Base-by-base conservation (phyloP, 2,113 vertebrate genomes). In the Sisor rabdophorus region DNA sequence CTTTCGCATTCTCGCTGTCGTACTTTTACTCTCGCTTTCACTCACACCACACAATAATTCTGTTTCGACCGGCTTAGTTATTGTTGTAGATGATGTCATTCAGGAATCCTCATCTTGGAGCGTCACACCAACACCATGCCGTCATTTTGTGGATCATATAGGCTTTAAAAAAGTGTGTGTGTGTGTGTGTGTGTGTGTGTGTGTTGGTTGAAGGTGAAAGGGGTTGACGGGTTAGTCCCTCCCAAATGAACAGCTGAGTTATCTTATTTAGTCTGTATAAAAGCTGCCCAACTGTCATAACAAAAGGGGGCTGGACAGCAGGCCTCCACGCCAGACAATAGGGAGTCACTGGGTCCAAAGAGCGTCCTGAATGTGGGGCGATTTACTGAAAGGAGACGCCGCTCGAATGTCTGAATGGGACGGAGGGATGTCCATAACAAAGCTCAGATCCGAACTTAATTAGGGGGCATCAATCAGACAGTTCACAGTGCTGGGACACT, bases 211-310 rank as follows among this genome's bases (percentile, higher is more conserved):
- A 84, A 85, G 87, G 79, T 48, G 85, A 78, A 80, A 65, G 79
- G 79, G 77, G 86, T 86, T 83, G 85, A 85, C 86, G 86, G 88
- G 87, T 91, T 87, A 90, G 86, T 83, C 87, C 85, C 63, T 69
- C 65, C 83, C 85, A 89, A 91, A 91, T 91, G 91, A 92, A 91
- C 91, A 92, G 90, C 90, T 92, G 91, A 92, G 88, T 88, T 89
- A 80, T 77, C 87, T 89, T 88, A 91, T 92, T 92, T 91, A 91
- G 89, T 89, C 87, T 82, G 87, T 88, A 91, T 90, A 88, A 92
- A 91, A 91, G 89, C 87, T 71, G 84, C 85, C 86, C 91, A 91
- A 93, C 89, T 91, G 91, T 91, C 91, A 92, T 87, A 91, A 92
- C 91, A 92, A 91, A 44, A 90, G 88, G 87, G 53, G 81, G 79